Percentiles rank a stretch among this genome's conserved stretches.
Evolutionary conservation across 2,888 invertebrate genomes (phyloP).

Genomic region (Neoscelio sp.): DNA sequence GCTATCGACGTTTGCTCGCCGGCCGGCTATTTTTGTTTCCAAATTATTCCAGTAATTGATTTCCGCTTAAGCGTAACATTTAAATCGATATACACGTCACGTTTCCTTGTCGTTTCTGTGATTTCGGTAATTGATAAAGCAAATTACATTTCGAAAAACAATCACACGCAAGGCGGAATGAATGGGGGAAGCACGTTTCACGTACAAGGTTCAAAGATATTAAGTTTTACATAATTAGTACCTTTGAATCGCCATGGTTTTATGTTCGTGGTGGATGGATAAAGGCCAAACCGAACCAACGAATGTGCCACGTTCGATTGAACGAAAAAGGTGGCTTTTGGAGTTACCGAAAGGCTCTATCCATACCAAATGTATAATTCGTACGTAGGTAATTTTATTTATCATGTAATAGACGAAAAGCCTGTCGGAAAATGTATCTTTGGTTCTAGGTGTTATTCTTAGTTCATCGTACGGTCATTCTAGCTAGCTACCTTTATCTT

Average conservation of each 20-base stretch:
- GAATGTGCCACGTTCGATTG: neutral
- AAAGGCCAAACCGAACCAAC: neutral
- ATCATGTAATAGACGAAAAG: too few species aligned
- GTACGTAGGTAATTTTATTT: too few species aligned
- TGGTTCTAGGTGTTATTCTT: too few species aligned
- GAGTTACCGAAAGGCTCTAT: neutral
- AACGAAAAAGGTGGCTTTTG: neutral
- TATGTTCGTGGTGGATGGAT: neutral
- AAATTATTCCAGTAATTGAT: slow-evolving; percentile 39
- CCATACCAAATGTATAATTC: too few species aligned
- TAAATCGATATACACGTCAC: slow-evolving; percentile 13
- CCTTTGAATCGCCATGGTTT: neutral
- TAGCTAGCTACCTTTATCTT: too few species aligned
- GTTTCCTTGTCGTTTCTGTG: slow-evolving; percentile 11
- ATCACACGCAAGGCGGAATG: neutral
- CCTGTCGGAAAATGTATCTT: too few species aligned
- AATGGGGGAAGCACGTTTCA: slow-evolving; percentile 11
- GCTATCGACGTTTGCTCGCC: slow-evolving; percentile 44
- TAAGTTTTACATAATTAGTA: slow-evolving; percentile 12
- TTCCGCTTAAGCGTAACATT: slow-evolving; percentile 15
- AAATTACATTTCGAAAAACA: slow-evolving; percentile 20
- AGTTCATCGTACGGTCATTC: too few species aligned
- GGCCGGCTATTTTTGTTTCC: slow-evolving; percentile 15
- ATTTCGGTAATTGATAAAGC: slow-evolving; percentile 19
- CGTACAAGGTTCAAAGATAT: slow-evolving; percentile 11